Conservation (phyloP, 2,888 invertebrate species). For the Antitype chi region DNA sequence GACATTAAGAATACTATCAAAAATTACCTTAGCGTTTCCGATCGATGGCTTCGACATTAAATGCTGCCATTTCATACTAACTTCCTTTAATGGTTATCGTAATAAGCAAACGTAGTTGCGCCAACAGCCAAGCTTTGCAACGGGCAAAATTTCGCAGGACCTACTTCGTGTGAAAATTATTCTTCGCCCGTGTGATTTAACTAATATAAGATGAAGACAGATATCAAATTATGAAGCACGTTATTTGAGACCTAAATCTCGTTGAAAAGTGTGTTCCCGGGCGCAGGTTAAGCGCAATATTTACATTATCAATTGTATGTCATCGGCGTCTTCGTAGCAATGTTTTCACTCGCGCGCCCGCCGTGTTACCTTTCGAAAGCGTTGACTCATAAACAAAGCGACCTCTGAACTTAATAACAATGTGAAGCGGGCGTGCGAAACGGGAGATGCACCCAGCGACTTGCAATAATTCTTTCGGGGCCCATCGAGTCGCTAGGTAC, state of each 20-base stretch:
- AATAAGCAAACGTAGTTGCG: conserved; percentile 38
- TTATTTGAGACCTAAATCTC: conserved; percentile 73
- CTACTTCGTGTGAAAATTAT: background rate
- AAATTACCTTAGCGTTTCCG: conserved; percentile 75
- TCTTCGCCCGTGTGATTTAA: conserved; percentile 6
- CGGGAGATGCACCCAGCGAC: conserved; percentile 87
- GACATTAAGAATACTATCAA: conserved; percentile 80
- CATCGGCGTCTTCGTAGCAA: conserved; percentile 84
- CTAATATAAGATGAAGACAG: conserved; percentile 27
- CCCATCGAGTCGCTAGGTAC: conserved; percentile 82
- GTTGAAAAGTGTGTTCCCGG: conserved; percentile 78
- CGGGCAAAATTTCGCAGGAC: background rate
- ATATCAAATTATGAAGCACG: conserved; percentile 64
- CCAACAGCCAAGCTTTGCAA: conserved; percentile 12
- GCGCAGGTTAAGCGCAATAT: conserved; percentile 85
- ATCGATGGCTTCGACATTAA: conserved; percentile 75
- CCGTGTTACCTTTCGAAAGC: conserved; percentile 89
- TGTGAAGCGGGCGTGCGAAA: conserved; percentile 89
- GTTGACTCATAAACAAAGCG: conserved; percentile 89
- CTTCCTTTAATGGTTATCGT: conserved; percentile 68
- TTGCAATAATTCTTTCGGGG: conserved; percentile 87
- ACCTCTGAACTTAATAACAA: conserved; percentile 90
- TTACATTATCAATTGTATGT: conserved; percentile 89
- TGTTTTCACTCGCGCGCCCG: conserved; percentile 86
- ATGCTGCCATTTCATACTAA: conserved; percentile 65